These are phyloP conservation scores for Chrysolina americana DNA, from an alignment of 2,888 invertebrate genomes.

Conservation along the genomic window DNA sequence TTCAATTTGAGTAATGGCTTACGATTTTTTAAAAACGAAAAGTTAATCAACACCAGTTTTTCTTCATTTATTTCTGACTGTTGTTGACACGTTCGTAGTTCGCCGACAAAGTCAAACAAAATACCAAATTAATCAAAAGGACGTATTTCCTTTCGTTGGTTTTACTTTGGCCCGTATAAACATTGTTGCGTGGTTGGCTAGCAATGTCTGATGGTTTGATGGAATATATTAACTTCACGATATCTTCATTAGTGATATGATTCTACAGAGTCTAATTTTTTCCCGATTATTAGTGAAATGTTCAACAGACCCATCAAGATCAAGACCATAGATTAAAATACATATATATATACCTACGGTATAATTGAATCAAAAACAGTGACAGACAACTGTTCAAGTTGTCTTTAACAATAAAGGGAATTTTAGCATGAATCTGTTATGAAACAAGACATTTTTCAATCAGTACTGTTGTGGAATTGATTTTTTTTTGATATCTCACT, in stretches of 20 bases:
- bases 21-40: slow-evolving; percentile 31
- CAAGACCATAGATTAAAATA: not conserved
- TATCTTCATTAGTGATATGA: slow-evolving; percentile 12
- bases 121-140: slow-evolving; percentile 40
- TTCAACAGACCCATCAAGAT: not conserved
- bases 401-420: too few species aligned
- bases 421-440: too few species aligned
- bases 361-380: too few species aligned
- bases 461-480: too few species aligned
- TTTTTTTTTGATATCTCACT: too few species aligned
- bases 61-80: slow-evolving; percentile 39
- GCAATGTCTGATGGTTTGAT: not conserved
- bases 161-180: slow-evolving; percentile 10
- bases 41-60: slow-evolving; percentile 39
- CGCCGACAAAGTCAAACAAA: slow-evolving; percentile 43
- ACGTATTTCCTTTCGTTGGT: slow-evolving; percentile 17
- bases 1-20: slow-evolving; percentile 39
- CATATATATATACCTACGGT: too few species aligned
- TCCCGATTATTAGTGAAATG: not conserved
- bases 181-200: slow-evolving; percentile 11
- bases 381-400: too few species aligned
- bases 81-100: slow-evolving; percentile 42
- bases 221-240: not conserved
- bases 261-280: not conserved
- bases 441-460: too few species aligned